phyloP scores from a whole-genome alignment of 2,888 invertebrate species.

The Laothoe populi region DNA sequence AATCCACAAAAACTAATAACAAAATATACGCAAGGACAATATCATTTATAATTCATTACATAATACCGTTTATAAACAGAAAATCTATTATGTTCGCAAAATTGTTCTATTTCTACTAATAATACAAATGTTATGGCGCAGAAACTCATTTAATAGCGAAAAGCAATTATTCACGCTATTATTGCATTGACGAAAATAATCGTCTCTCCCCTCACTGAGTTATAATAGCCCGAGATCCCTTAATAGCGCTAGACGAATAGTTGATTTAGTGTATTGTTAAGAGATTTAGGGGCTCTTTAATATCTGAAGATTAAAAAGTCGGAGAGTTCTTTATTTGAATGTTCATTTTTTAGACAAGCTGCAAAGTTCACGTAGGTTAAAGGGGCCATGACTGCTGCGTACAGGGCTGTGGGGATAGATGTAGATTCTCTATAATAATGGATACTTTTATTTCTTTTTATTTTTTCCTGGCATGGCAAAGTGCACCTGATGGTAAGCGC shows the following conservation, averaged over 20 bases:
- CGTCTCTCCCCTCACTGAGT: not conserved
- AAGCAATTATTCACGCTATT: conserved; percentile 20
- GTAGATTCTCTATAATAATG: too few species aligned
- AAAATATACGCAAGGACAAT: too few species aligned
- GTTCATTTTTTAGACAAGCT: too few species aligned
- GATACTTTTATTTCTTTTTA: too few species aligned
- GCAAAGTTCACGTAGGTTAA: too few species aligned
- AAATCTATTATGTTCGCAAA: not conserved
- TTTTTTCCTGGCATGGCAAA: too few species aligned
- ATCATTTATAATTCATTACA: too few species aligned
- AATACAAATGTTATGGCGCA: not conserved
- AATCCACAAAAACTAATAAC: too few species aligned
- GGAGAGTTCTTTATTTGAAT: not conserved
- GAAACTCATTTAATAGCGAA: conserved; percentile 7
- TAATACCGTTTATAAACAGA: not conserved
- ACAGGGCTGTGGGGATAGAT: too few species aligned
- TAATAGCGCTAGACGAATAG: conserved; percentile 12
- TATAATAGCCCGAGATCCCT: conserved; percentile 7
- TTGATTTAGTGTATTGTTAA: conserved; percentile 13
- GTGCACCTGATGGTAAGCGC: too few species aligned
- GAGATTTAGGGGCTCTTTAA: not conserved
- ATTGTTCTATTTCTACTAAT: not conserved
- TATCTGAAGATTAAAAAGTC: not conserved
- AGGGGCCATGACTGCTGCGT: too few species aligned
- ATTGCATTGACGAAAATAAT: conserved; percentile 23